These are phyloP conservation scores for Bacillus rossius DNA, from an alignment of 1,140 invertebrate genomes.

Conservation along the genomic window DNA sequence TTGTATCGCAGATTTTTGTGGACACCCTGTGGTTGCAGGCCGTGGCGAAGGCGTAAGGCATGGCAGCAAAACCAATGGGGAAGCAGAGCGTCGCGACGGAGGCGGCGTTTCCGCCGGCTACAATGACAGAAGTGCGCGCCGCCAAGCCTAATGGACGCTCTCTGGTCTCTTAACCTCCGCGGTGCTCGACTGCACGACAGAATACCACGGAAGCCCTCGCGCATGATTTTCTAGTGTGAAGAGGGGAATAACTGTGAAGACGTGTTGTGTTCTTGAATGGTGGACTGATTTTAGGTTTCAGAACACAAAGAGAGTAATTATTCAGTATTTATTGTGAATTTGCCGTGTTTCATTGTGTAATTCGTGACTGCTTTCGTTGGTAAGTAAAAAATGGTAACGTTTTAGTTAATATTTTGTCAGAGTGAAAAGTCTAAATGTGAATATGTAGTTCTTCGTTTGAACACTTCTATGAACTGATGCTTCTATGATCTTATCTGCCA, in stretches of 20 bases:
- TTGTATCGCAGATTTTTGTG: not conserved
- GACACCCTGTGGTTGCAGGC: not conserved
- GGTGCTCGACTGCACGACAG: not conserved
- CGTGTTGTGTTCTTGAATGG: not conserved
- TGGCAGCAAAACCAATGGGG: conserved; percentile 11
- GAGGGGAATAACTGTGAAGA: too few relatives aligned
- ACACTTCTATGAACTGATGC: too few relatives aligned
- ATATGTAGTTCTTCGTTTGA: too few relatives aligned
- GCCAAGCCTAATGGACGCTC: not conserved
- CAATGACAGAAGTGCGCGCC: not conserved
- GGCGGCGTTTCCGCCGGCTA: conserved; percentile 6
- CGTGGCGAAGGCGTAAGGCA: conserved; percentile 11
- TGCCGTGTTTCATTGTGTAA: not conserved
- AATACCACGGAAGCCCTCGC: not conserved
- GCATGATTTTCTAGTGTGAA: not conserved
- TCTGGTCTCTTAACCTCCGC: not conserved
- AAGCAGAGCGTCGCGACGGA: not conserved
- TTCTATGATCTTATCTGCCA: too few relatives aligned
- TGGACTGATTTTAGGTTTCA: not conserved
- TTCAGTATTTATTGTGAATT: not conserved
- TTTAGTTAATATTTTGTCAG: too few relatives aligned
- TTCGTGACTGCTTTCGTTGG: not conserved
- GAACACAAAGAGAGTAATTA: not conserved
- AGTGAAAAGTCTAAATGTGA: too few relatives aligned
- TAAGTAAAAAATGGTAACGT: not conserved